phyloP scores from a whole-genome alignment of 2,113 vertebrate species.

The Nycticebus coucang region DNA sequence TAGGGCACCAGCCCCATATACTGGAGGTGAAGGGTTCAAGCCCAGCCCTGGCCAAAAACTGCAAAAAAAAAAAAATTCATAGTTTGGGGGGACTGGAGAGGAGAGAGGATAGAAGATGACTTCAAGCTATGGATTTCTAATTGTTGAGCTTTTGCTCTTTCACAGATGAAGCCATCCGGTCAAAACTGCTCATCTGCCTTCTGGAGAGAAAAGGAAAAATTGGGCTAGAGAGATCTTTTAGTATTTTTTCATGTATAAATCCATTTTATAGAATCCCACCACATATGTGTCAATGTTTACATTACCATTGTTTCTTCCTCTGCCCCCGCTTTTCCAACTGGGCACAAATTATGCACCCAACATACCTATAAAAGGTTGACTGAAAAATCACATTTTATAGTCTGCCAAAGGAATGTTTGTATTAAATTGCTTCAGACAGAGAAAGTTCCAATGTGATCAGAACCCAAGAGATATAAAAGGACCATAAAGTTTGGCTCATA shows the following conservation, averaged over 20 bases:
- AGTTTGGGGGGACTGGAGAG: neutral
- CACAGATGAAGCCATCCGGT: conserved; percentile 75
- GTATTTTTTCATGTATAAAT: conserved; percentile 82
- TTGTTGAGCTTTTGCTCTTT: conserved; percentile 62
- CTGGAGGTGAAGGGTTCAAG: too few species aligned
- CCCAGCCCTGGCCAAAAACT: too few species aligned
- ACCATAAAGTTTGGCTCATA: conserved; percentile 82
- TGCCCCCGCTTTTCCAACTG: conserved; percentile 59
- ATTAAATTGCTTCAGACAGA: conserved; percentile 82
- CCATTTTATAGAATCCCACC: conserved; percentile 79
- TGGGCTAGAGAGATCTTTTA: conserved; percentile 72
- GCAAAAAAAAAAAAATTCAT: too few species aligned
- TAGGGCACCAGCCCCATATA: too few species aligned
- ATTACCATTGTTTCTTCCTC: conserved; percentile 72
- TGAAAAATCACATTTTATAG: conserved; percentile 83
- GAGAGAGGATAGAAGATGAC: conserved; percentile 34
- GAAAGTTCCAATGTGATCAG: conserved; percentile 84
- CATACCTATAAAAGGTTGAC: conserved; percentile 83
- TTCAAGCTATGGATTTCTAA: conserved; percentile 75
- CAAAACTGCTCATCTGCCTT: conserved; percentile 76
- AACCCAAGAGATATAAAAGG: conserved; percentile 82
- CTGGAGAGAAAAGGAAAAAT: conserved; percentile 79
- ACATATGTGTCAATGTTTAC: conserved; percentile 81
- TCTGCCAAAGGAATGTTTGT: conserved; percentile 81
- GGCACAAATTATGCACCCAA: conserved; percentile 78